phyloP scores from a whole-genome alignment of 2,797 vertebrate species.

The Clarias laeviceps region DNA sequence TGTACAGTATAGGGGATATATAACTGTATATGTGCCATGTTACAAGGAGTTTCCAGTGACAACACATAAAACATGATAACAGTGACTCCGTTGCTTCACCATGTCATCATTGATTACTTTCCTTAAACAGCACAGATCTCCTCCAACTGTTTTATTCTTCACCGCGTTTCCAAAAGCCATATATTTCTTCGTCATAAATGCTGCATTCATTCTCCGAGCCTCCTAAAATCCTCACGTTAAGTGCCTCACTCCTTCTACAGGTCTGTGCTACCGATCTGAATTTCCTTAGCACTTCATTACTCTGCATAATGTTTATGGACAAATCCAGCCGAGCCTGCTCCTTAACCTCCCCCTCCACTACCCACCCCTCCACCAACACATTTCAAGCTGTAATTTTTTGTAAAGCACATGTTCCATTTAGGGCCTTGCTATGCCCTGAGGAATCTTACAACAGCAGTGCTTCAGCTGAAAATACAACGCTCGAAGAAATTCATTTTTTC shows the following conservation, averaged over 20 bases:
- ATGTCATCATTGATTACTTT: not conserved
- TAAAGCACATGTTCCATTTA: constrained; percentile 51
- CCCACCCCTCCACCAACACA: constrained; percentile 38
- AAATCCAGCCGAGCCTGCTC: constrained; percentile 48
- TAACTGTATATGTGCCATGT: no score
- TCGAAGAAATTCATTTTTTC: constrained; percentile 33
- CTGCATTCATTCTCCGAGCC: not conserved
- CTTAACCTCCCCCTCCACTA: constrained; percentile 40
- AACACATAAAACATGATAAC: not conserved
- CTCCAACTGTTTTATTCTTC: not conserved
- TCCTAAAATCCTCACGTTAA: constrained; percentile 23
- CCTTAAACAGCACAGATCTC: not conserved
- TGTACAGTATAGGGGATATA: no score
- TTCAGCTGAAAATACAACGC: constrained; percentile 46
- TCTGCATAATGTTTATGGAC: constrained; percentile 55
- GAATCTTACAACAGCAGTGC: constrained; percentile 49
- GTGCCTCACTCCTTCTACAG: constrained; percentile 42
- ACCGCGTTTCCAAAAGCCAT: not conserved
- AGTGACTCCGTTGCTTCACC: not conserved
- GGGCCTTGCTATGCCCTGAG: constrained; percentile 46
- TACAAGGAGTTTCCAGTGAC: not conserved
- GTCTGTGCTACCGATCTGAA: constrained; percentile 62
- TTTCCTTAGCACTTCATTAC: constrained; percentile 68
- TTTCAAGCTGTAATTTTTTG: constrained; percentile 55
- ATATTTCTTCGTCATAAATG: not conserved